These are phyloP conservation scores for Helicolenus hilgendorfi DNA, from an alignment of 2,797 vertebrate species.

Conservation along the genomic window DNA sequence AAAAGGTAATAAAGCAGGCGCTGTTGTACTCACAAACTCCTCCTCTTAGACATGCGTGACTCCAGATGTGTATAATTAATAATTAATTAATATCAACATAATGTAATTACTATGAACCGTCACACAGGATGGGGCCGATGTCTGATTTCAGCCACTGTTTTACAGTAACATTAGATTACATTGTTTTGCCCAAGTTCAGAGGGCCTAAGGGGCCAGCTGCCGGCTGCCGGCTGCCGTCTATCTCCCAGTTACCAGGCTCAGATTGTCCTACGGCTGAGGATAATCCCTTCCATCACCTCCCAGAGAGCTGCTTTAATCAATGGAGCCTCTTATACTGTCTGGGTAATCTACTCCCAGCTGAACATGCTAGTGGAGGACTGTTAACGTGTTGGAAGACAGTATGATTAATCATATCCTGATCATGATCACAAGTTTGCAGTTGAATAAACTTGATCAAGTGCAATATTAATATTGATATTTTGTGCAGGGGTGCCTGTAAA, in stretches of 20 bases:
- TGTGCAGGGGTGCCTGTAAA: not conserved
- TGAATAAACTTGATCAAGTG: not conserved
- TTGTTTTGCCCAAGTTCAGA: no score
- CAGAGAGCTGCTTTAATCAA: constrained; percentile 49
- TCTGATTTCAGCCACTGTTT: not conserved
- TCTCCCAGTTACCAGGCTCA: not conserved
- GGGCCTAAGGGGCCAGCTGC: no score
- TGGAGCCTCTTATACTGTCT: constrained; percentile 8
- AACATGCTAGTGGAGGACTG: not conserved
- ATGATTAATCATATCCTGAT: not conserved
- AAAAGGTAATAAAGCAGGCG: no score
- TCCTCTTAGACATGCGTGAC: no score
- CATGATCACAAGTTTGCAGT: not conserved
- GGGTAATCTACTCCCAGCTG: constrained; percentile 14
- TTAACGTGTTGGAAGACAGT: not conserved
- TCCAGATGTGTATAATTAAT: no score
- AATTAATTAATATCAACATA: no score
- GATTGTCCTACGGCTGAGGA: not conserved
- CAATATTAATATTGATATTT: not conserved
- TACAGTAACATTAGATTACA: no score
- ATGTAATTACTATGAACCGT: no score
- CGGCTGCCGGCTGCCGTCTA: not conserved
- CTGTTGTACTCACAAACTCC: no score
- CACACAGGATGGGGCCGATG: not conserved
- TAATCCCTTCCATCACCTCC: constrained; percentile 35